phyloP scores from a whole-genome alignment of 2,113 vertebrate genomes.

The Ameiurus melas region DNA sequence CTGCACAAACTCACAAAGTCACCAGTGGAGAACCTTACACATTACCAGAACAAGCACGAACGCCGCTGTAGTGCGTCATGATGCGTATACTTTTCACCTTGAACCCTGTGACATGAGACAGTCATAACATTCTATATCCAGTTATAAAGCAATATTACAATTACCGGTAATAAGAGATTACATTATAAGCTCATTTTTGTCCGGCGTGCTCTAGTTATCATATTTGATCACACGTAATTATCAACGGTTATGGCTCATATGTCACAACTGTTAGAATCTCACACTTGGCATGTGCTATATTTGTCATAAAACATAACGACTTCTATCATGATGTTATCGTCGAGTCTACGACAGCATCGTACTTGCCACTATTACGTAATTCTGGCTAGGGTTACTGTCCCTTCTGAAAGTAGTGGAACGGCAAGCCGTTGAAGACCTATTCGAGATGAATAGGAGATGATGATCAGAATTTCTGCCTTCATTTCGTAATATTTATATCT shows the following conservation, averaged over 20 bases:
- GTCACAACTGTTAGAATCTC: background rate
- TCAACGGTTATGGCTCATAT: background rate
- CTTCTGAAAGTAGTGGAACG: no score
- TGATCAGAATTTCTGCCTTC: no score
- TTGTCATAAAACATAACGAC: background rate
- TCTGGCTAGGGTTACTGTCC: background rate
- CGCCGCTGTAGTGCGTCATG: background rate
- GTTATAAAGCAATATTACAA: background rate
- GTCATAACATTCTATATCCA: background rate
- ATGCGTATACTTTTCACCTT: background rate
- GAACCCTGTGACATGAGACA: background rate
- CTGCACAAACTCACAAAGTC: constrained; percentile 1
- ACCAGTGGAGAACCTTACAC: background rate
- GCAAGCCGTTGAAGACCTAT: no score
- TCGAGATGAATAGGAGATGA: no score
- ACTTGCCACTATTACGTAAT: background rate
- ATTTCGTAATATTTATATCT: no score
- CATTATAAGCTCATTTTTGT: background rate
- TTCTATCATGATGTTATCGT: background rate
- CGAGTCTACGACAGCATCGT: background rate
- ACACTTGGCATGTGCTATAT: background rate
- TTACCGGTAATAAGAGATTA: background rate
- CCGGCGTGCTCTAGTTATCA: background rate
- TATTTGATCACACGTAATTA: background rate
- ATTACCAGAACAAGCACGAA: background rate